phyloP scores from a whole-genome alignment of 2,113 vertebrate species.

The Plecotus auritus region DNA sequence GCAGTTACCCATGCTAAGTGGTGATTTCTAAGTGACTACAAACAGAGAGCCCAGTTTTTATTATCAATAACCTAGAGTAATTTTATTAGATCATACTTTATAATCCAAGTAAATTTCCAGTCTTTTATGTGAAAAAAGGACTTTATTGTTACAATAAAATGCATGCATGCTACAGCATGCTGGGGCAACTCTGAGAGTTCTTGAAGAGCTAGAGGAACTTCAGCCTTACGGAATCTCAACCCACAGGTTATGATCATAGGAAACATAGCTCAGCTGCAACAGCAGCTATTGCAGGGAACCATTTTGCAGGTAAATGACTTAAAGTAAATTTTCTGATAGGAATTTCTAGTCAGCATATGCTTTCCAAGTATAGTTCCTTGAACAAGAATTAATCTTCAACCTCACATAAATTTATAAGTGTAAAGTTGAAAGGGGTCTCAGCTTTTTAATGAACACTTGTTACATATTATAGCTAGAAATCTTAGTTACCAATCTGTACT shows the following conservation, averaged over 20 bases:
- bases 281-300: not conserved
- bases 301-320: not conserved
- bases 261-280: not conserved
- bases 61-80: not conserved
- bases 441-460: not conserved
- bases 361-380: not conserved
- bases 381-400: not conserved
- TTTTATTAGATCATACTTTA: not conserved
- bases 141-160: not conserved
- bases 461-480: not conserved
- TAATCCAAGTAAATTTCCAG: not conserved
- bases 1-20: not conserved
- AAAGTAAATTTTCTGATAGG: not conserved
- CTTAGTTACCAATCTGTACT: not conserved
- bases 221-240: not conserved
- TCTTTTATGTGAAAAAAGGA: not conserved
- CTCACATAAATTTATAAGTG: not conserved
- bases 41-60: not conserved
- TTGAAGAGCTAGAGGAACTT: not conserved
- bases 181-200: not conserved
- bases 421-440: not conserved
- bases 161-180: not conserved
- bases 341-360: not conserved
- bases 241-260: not conserved
- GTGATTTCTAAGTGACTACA: not conserved